These are phyloP conservation scores for Paramormyrops kingsleyae DNA, from an alignment of 2,113 vertebrate genomes.

Conservation along the genomic window DNA sequence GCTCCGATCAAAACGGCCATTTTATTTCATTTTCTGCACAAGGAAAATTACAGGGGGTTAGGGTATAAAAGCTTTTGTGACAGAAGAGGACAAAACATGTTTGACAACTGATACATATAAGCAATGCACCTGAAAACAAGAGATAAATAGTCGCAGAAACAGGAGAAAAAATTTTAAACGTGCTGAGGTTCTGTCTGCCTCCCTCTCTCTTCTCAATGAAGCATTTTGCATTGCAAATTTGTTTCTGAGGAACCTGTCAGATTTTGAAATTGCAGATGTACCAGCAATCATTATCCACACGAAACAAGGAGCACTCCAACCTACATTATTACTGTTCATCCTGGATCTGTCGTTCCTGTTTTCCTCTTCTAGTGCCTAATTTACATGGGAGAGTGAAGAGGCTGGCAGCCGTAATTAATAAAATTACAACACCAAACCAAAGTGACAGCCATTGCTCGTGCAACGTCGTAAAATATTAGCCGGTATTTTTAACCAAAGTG, in stretches of 20 bases:
- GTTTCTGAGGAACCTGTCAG: background rate
- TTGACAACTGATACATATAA: conserved; percentile 1
- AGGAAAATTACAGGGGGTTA: conserved; percentile 12
- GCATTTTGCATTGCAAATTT: conserved; percentile 8
- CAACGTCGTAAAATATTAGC: background rate
- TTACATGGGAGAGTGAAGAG: conserved; percentile 4
- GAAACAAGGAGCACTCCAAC: background rate
- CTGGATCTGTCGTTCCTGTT: background rate
- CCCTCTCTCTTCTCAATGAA: background rate
- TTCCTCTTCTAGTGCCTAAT: background rate
- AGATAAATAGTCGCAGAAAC: background rate
- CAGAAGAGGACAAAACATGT: background rate
- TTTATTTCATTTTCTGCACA: background rate
- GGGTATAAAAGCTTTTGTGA: conserved; percentile 15
- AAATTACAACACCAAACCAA: conserved; percentile 4
- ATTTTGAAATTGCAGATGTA: background rate
- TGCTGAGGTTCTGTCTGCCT: background rate
- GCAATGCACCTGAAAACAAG: background rate
- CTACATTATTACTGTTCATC: background rate
- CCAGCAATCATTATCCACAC: background rate
- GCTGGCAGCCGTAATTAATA: conserved; percentile 1
- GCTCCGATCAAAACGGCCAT: background rate
- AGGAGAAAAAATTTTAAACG: background rate
- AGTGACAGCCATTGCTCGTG: background rate
- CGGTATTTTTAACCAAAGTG: background rate